Evolutionary conservation across 2,888 invertebrate genomes (phyloP).

Genomic region (Diarsia rubi): DNA sequence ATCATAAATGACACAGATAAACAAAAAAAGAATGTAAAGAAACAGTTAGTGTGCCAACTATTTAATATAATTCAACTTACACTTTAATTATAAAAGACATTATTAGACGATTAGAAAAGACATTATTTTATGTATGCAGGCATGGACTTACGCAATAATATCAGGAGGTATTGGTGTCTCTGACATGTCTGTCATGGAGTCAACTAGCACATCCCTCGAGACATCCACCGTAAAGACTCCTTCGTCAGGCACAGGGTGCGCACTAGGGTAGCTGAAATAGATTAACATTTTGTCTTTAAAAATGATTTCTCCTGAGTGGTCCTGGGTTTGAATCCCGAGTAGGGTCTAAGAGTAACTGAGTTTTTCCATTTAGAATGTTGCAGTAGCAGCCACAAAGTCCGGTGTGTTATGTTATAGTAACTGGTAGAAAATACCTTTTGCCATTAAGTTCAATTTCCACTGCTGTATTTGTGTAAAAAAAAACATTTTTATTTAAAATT

Average conservation of each 20-base stretch:
- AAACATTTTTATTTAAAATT: background rate
- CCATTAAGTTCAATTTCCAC: background rate
- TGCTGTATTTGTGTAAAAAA: background rate
- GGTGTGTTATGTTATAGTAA: background rate
- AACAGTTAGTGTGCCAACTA: background rate
- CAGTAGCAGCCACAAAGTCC: no score
- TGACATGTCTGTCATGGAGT: constrained; percentile 82
- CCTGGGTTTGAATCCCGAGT: no score
- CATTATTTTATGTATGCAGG: background rate
- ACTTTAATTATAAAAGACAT: no score
- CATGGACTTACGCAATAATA: constrained; percentile 78
- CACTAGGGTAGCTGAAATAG: constrained; percentile 60
- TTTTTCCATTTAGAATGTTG: no score
- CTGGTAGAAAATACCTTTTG: background rate
- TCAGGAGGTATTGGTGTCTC: constrained; percentile 79
- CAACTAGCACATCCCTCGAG: constrained; percentile 78
- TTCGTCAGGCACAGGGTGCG: constrained; percentile 71
- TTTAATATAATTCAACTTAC: background rate
- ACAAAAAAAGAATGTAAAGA: no score
- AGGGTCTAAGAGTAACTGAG: background rate
- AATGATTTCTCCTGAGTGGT: background rate
- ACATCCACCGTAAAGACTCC: constrained; percentile 82
- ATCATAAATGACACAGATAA: background rate
- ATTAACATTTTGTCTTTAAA: background rate
- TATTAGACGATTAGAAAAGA: no score